Evolutionary conservation across 2,113 vertebrate species (phyloP).

Genomic region (Ifrita kowaldi): DNA sequence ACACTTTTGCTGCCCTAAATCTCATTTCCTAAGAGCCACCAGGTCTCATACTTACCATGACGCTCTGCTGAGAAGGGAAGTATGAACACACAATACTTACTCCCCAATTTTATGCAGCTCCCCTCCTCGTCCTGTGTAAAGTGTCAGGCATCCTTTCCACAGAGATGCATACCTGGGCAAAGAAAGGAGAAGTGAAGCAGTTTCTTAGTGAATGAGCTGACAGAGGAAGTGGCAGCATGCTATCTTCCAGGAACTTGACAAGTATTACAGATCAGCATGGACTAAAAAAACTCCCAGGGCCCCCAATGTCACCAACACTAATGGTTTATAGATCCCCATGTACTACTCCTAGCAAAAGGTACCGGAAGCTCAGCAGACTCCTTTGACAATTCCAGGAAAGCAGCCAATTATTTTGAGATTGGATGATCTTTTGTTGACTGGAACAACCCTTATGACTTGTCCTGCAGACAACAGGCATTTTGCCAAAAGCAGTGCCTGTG

Average conservation of each 20-base stretch:
- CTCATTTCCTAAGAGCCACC: not conserved
- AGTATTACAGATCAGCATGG: not conserved
- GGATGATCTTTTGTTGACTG: not conserved
- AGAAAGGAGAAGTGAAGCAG: not conserved
- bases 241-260: not conserved
- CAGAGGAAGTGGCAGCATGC: not conserved
- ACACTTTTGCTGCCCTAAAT: not conserved
- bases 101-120: slow-evolving; percentile 98
- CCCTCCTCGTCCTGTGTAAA: slow-evolving; percentile 95
- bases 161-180: slow-evolving; percentile 89
- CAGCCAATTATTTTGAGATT: not conserved
- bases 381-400: not conserved
- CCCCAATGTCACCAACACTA: not conserved
- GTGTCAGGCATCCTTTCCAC: slow-evolving; percentile 95
- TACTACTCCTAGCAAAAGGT: not conserved
- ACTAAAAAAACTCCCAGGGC: not conserved
- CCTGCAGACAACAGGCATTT: not conserved
- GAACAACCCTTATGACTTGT: not conserved
- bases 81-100: slow-evolving; percentile 80
- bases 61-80: not conserved
- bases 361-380: not conserved
- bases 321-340: not conserved
- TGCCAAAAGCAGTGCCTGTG: not conserved
- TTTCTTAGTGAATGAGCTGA: not conserved
- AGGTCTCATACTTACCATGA: not conserved